Conservation (phyloP, 2,888 invertebrate genomes). For the Rhamphomyia laevipes region DNA sequence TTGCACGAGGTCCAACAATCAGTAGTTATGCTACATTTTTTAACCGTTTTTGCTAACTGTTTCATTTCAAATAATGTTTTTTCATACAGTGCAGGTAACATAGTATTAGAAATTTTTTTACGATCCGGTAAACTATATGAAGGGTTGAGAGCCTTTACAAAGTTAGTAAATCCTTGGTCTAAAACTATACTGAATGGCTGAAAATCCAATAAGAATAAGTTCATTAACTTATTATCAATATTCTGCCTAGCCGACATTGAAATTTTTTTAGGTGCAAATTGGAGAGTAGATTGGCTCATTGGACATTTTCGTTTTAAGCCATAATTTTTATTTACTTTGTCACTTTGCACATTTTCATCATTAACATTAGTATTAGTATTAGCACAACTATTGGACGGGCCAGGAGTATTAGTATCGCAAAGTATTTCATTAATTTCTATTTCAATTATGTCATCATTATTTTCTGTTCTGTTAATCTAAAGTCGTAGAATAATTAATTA, state of each 20-base stretch:
- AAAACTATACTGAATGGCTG: background rate
- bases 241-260: background rate
- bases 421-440: too few relatives aligned
- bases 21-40: conserved; percentile 19
- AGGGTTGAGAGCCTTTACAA: conserved; percentile 13
- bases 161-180: conserved; percentile 12
- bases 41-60: conserved; percentile 11
- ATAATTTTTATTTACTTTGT: background rate
- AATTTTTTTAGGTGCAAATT: background rate
- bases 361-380: background rate
- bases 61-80: conserved; percentile 13
- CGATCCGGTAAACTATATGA: conserved; percentile 14
- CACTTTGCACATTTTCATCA: background rate
- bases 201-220: background rate
- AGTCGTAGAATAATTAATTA: too few relatives aligned
- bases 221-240: background rate
- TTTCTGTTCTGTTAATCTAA: too few relatives aligned
- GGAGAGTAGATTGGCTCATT: background rate
- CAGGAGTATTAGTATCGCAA: too few relatives aligned
- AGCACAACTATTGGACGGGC: background rate
- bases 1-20: conserved; percentile 25
- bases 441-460: too few relatives aligned
- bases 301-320: background rate
- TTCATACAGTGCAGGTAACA: conserved; percentile 21
- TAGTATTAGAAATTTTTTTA: conserved; percentile 15